Evolutionary conservation across 2,888 invertebrate species (phyloP).

Genomic region (Orthonevra nobilis): DNA sequence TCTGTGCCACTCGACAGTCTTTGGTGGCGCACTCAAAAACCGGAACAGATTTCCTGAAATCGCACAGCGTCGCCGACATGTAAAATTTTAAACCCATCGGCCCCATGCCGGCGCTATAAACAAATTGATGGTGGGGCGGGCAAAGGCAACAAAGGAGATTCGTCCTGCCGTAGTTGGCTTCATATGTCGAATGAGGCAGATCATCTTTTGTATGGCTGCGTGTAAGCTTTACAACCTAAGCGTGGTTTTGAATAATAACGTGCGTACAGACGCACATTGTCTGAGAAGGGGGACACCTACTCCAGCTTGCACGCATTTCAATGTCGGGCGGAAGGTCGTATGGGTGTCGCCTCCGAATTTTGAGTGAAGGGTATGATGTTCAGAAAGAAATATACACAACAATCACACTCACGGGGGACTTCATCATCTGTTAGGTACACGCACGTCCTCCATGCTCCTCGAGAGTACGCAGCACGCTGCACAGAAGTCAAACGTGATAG

Average conservation of each 20-base stretch:
- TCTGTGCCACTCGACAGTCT: background rate
- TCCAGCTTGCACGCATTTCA: too few species aligned
- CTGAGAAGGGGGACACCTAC: background rate
- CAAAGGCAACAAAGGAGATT: too few species aligned
- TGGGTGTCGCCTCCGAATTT: background rate
- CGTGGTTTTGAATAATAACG: constrained; percentile 67
- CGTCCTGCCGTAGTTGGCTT: constrained; percentile 37
- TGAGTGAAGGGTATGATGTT: constrained; percentile 15
- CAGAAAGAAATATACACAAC: background rate
- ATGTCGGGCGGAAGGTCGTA: too few species aligned
- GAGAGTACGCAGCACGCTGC: constrained; percentile 25
- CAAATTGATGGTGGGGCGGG: background rate
- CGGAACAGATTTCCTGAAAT: constrained; percentile 54
- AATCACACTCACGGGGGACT: constrained; percentile 4
- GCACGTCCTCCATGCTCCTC: background rate
- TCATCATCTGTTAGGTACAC: too few species aligned
- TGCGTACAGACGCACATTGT: constrained; percentile 27
- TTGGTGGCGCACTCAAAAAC: constrained; percentile 30
- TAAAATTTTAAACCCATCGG: constrained; percentile 37
- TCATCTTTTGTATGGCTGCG: constrained; percentile 55
- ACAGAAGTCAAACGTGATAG: constrained; percentile 44
- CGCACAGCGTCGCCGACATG: constrained; percentile 48
- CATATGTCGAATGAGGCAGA: constrained; percentile 59
- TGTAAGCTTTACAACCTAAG: constrained; percentile 52
- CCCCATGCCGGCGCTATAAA: constrained; percentile 5